phyloP scores from a whole-genome alignment of 64 coral and sea anemone genomes.

The Dendronephthya gigantea region DNA sequence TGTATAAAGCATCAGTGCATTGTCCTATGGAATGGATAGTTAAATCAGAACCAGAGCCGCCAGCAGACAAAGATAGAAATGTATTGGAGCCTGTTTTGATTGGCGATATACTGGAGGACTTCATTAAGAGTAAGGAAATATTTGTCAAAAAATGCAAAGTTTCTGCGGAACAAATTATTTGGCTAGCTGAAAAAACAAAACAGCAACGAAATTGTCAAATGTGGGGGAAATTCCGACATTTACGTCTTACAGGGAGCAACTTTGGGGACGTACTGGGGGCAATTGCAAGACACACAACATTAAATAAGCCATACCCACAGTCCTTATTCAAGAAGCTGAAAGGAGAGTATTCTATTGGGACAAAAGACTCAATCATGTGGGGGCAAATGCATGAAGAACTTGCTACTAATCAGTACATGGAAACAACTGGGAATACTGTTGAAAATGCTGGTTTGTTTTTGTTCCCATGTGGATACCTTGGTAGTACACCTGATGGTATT shows the following conservation, averaged over 20 bases:
- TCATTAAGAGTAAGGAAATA: conserved; percentile 26
- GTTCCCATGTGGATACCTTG: conserved; percentile 32
- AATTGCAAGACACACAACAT: not conserved
- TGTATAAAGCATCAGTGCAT: not conserved
- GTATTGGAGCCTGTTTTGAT: conserved; percentile 4
- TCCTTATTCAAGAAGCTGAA: conserved; percentile 24
- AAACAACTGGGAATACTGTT: conserved; percentile 32
- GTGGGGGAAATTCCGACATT: conserved; percentile 18
- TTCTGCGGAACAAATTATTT: conserved; percentile 14
- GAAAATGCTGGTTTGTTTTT: not conserved
- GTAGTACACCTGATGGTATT: conserved; percentile 32
- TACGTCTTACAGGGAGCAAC: conserved; percentile 27
- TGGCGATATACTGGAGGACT: conserved; percentile 17
- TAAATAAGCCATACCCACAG: conserved; percentile 10
- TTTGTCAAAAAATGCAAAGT: conserved; percentile 31
- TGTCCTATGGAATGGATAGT: not conserved
- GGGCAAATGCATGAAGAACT: conserved; percentile 33
- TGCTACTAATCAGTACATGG: not conserved
- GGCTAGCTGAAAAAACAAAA: conserved; percentile 28
- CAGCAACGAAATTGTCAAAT: conserved; percentile 10
- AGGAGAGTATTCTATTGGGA: conserved; percentile 19
- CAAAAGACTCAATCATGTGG: conserved; percentile 28
- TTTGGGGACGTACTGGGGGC: conserved; percentile 26
- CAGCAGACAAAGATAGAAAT: conserved; percentile 11
- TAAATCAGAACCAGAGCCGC: not conserved